Base-by-base conservation (phyloP, 1,140 invertebrate genomes). In the Drosophila azteca region DNA sequence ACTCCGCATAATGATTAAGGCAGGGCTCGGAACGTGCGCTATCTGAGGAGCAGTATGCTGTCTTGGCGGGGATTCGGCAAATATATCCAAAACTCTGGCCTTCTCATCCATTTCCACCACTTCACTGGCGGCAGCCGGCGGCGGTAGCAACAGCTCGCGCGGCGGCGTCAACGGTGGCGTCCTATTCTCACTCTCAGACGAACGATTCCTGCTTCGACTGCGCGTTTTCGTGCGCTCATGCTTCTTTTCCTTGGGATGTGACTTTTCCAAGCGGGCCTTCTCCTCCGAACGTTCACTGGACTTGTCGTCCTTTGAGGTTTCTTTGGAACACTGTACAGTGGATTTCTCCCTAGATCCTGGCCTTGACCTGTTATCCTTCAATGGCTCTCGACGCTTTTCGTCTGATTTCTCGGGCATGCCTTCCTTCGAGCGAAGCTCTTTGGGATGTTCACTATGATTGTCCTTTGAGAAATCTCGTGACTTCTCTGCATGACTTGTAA, bases 41-140 rank as follows among this genome's bases (percentile, higher is more conserved):
- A 39, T 11, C 35, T 39, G 35, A 5, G 35, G 22, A 55, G 59
- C 60, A 61, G 73, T 79, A 57, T 60, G 88, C 65, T 64, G 49
- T 88, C 84, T 79, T 81, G 88, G 88, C 45, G 88, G 88, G 11
- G 88, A 90, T 31, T 90, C 88, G 39, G 88, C 88, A 17, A 90
- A 90, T 60, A 90, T 90, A 58, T 90, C 88, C 39, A 66, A 81
- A 0, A 49, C 44, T 53, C 76, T 73, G 15, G 53, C 20, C 17
- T 68, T 72, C 4, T 5, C 35, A 39, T 39, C 35, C 11, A 39
- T 13, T 11, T 39, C 35, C 11, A 39, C 11, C 35, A 2, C 35
- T 3, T 39, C 35, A 13, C 35, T 39, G 13, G 46, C 7, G 4
- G 54, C 17, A 24, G 77, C 63, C 65, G 1, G 15, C 48, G 3